Conservation (phyloP, 2,888 invertebrate genomes). For the Melinaea menophilus region DNA sequence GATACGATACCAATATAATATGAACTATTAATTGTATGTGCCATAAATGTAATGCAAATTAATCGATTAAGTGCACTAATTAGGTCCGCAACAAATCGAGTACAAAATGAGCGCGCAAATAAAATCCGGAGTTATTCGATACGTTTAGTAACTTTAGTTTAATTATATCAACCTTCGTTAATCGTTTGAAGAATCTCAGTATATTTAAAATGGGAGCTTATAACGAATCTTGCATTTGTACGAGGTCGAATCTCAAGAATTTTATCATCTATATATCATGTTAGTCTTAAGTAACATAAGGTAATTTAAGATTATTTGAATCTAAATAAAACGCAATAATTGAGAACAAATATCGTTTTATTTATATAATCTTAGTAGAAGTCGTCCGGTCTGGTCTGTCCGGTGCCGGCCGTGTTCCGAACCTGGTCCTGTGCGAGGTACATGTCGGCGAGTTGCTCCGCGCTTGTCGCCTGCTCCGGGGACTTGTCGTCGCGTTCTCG, state of each 20-base stretch:
- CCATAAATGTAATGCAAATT: not conserved
- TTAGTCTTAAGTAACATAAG: conserved; percentile 1
- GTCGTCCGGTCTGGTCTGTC: conserved; percentile 44
- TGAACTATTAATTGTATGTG: not conserved
- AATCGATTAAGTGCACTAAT: no score
- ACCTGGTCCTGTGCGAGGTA: conserved; percentile 96
- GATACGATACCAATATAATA: not conserved
- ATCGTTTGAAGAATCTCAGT: conserved; percentile 2
- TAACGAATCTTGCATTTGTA: not conserved
- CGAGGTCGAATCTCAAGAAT: conserved; percentile 2
- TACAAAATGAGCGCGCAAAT: no score
- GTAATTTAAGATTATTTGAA: not conserved
- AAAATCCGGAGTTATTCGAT: no score
- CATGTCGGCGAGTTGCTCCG: conserved; percentile 92
- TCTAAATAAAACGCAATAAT: conserved; percentile 12
- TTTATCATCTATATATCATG: conserved; percentile 6
- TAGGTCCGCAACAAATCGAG: no score
- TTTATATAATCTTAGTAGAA: conserved; percentile 48
- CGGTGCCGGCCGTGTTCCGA: conserved; percentile 36
- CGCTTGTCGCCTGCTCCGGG: conserved; percentile 94
- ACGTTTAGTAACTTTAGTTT: no score
- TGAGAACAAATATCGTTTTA: not conserved
- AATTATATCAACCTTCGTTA: no score
- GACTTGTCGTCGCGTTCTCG: conserved; percentile 94
- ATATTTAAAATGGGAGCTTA: conserved; percentile 4